phyloP scores from a whole-genome alignment of 2,113 vertebrate genomes.

The Anhinga anhinga region DNA sequence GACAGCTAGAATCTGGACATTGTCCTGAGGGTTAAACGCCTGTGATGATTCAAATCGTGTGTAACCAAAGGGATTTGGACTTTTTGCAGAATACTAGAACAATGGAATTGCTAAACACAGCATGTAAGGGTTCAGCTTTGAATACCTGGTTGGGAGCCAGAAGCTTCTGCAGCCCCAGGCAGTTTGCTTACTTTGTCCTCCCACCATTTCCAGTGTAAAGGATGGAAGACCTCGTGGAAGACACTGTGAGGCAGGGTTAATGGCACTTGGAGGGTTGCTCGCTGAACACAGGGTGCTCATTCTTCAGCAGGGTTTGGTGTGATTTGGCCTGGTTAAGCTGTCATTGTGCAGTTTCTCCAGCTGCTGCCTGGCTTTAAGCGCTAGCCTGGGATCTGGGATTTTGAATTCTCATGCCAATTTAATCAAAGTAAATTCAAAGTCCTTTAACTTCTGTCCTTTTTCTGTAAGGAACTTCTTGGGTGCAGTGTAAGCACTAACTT shows the following conservation, averaged over 20 bases:
- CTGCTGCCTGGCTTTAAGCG: neutral
- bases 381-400: neutral
- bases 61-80: neutral
- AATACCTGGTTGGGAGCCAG: neutral
- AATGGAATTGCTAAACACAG: constrained; percentile 49
- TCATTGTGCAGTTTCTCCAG: neutral
- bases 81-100: constrained; percentile 6
- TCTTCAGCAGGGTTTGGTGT: neutral
- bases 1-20: neutral
- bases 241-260: neutral
- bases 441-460: neutral
- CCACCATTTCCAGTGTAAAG: neutral
- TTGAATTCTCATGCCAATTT: neutral
- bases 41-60: neutral
- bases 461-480: neutral
- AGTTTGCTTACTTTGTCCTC: neutral
- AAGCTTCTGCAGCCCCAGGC: neutral
- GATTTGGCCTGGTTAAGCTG: neutral
- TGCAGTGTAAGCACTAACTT: neutral
- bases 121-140: neutral
- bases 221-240: neutral
- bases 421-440: neutral
- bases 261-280: neutral
- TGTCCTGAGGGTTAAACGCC: constrained; percentile 1
- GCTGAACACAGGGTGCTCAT: neutral